These are phyloP conservation scores for Fragum sueziense DNA, from an alignment of 2,888 invertebrate species.

Conservation along the genomic window DNA sequence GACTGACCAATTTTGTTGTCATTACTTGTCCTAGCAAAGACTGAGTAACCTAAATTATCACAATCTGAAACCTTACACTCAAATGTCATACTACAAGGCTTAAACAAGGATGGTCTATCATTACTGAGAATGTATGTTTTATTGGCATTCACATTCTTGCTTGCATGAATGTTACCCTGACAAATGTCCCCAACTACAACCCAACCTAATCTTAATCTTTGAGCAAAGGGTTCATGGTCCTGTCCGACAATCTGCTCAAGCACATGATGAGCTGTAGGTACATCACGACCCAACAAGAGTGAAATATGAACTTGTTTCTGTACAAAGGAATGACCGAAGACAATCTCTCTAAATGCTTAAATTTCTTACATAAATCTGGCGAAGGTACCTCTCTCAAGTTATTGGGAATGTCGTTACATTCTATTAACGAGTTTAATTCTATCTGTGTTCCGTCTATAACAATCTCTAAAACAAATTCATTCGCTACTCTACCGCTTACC, in stretches of 20 bases:
- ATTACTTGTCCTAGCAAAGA: constrained; percentile 6
- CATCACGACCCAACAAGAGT: constrained; percentile 29
- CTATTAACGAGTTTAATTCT: constrained; percentile 30
- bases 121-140: constrained; percentile 18
- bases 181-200: constrained; percentile 4
- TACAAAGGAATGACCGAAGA: not conserved
- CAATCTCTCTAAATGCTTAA: constrained; percentile 12
- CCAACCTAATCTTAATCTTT: not conserved
- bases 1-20: constrained; percentile 19
- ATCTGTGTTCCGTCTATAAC: not conserved
- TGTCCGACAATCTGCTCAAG: constrained; percentile 17
- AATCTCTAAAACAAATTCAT: not conserved
- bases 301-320: not conserved
- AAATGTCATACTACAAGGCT: constrained; percentile 6
- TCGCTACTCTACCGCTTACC: not conserved
- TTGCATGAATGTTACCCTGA: constrained; percentile 18
- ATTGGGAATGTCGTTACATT: constrained; percentile 45
- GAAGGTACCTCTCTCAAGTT: constrained; percentile 45
- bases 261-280: constrained; percentile 10
- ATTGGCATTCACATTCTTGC: constrained; percentile 23
- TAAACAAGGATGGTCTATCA: not conserved
- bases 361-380: constrained; percentile 23
- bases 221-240: constrained; percentile 18
- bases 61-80: not conserved
- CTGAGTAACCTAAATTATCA: not conserved